Base-by-base conservation (phyloP, 2,113 vertebrate genomes). In the Condylura cristata region DNA sequence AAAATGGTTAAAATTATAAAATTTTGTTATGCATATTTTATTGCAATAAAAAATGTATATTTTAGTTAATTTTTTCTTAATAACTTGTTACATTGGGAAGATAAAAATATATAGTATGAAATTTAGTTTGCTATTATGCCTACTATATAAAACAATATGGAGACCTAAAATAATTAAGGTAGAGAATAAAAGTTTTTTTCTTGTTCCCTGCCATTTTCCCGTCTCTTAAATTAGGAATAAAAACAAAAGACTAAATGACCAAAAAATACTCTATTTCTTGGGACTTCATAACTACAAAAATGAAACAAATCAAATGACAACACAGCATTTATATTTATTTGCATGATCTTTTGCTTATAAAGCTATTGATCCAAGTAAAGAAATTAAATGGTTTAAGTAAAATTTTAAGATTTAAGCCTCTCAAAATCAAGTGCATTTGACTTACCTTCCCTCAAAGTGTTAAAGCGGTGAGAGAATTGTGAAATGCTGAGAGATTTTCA, bases 281-380 rank as follows among this genome's bases (percentile, higher is more conserved):
- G n/a, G 26, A 72, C 17, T 71, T 89, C 65, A 89, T 89, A 86
- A 86, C n/a, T 90, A 68, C 71, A 66, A 85, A 95, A 81, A 60
- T 37, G 32, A 91, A 97, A 90, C 30, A 93, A 70, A 68, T 79
- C 11, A 80, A 95, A 81, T 83, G 39, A 63, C 28, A 86, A 91
- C 63, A 72, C 17, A 90, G 8, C 26, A 91, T 56, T 92, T 78
- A 41, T 37, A 37, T 34, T 88, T 79, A 90, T 66, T 80, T 91
- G 61, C 9, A 56, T 30, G 51, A 79, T 32, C 89, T 88, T 78
- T 87, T 91, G 44, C 60, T 81, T 91, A n/a, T 51, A 94, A 76
- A 51, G 51, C 68, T 60, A 6, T 51, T 71, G 81, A 46, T 86
- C 39, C 3, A 79, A 82, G 41, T 74, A 83, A 71, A 72, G 41